Conservation (phyloP, 2,113 vertebrate genomes). For the Mus musculus region GRCm39 chr9:22522501-22523000, state of each 20-base stretch:
- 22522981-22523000: neutral
- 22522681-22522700: neutral
- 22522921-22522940: neutral
- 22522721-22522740: neutral
- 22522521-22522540: too few species aligned
- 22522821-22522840: neutral
- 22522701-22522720: neutral
- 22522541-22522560: too few species aligned
- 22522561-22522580: neutral
- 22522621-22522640: neutral
- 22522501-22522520: too few species aligned
- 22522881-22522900: neutral
- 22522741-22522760: neutral
- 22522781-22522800: neutral
- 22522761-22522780: neutral
- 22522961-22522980: neutral
- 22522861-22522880: neutral
- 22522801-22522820: neutral
- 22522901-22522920: neutral
- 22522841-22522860: neutral
- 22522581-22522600: neutral
- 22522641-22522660: neutral
- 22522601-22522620: neutral
- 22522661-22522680: neutral
- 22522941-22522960: neutral